Conservation (phyloP, 2,797 vertebrate species). For the Oophaga sylvatica region DNA sequence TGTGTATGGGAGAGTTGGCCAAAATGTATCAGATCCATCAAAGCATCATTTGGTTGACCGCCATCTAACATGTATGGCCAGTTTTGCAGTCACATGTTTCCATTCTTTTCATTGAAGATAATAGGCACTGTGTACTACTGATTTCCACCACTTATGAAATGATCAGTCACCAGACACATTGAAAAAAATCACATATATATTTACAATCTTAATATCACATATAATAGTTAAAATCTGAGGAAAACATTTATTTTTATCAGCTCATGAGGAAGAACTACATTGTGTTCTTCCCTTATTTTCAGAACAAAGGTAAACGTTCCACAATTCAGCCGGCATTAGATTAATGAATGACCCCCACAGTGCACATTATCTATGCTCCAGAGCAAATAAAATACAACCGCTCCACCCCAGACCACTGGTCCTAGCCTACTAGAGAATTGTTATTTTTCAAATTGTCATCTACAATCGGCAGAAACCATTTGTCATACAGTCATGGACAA, state of each 20-base stretch:
- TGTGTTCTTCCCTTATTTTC: not conserved
- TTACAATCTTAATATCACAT: not conserved
- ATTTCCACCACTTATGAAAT: not conserved
- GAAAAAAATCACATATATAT: not conserved
- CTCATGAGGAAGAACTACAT: not conserved
- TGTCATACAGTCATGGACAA: no score
- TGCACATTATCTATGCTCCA: constrained; percentile 27
- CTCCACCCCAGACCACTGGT: constrained; percentile 16
- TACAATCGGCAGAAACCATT: constrained; percentile 12
- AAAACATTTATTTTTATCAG: not conserved
- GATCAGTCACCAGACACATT: not conserved
- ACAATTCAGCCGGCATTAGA: not conserved
- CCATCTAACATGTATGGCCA: not conserved
- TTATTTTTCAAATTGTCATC: constrained; percentile 22
- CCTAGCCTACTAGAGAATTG: not conserved
- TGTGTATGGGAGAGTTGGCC: no score
- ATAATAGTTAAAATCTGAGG: not conserved
- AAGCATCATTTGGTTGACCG: no score
- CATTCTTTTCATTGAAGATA: not conserved
- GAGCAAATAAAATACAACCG: constrained; percentile 2
- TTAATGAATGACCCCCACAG: constrained; percentile 16
- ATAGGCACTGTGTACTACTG: not conserved
- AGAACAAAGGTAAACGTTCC: not conserved
- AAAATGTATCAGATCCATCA: no score
- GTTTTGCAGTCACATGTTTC: not conserved